A percentile compares a stretch with the other conserved stretches of the same genome.
Evolutionary conservation across 2,113 vertebrate genomes (phyloP).

Genomic region (Podocnemis expansa): DNA sequence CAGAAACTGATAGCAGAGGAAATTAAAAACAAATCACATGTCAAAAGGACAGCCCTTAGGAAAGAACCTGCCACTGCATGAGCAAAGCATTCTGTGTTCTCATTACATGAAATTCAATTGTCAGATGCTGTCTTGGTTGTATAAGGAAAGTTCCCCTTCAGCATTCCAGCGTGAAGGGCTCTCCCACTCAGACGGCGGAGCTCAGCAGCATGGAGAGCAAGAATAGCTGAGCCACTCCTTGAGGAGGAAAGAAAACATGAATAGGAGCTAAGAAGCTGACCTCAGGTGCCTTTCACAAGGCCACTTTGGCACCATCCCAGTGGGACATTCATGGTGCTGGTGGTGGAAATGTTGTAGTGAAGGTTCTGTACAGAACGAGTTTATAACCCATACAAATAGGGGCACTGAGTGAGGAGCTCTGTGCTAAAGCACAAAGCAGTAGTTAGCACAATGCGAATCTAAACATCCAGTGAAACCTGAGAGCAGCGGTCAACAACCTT

Average conservation of each 20-base stretch:
- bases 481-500: too few relatives aligned
- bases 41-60: not conserved
- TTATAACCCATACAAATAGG: not conserved
- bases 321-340: not conserved
- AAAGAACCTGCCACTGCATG: not conserved
- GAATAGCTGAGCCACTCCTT: not conserved
- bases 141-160: not conserved
- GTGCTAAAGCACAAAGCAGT: not conserved
- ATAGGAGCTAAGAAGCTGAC: not conserved
- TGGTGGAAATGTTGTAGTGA: not conserved
- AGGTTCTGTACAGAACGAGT: not conserved
- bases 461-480: not conserved
- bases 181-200: not conserved
- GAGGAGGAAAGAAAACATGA: not conserved
- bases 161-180: not conserved
- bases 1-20: not conserved
- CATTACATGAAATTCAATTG: not conserved
- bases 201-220: not conserved
- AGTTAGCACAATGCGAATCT: not conserved
- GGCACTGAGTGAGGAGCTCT: not conserved
- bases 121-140: not conserved
- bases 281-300: not conserved
- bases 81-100: not conserved
- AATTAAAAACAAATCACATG: not conserved
- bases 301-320: not conserved